phyloP scores from a whole-genome alignment of 2,113 vertebrate species.

The Lamprotornis superbus region DNA sequence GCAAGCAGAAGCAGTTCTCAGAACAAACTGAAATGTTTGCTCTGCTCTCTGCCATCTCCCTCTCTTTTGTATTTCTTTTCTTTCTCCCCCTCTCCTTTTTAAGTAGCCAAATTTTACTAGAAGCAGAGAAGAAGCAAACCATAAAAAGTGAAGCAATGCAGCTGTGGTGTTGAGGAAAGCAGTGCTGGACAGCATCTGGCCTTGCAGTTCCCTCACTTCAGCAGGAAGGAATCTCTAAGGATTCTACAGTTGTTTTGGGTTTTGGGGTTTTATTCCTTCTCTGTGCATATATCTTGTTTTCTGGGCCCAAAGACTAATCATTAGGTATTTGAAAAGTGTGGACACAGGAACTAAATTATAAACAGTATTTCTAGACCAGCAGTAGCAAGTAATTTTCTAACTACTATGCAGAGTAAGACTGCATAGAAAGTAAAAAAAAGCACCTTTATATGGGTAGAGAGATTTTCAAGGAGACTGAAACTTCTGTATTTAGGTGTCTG shows the following conservation, averaged over 20 bases:
- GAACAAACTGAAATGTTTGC: background rate
- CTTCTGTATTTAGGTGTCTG: background rate
- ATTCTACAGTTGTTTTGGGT: background rate
- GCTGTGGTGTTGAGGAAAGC: background rate
- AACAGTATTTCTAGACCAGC: background rate
- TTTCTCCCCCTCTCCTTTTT: background rate
- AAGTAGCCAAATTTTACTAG: background rate
- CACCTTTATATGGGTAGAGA: background rate
- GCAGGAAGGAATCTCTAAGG: background rate
- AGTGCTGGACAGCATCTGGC: background rate
- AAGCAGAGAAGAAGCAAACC: background rate
- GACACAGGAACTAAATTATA: background rate
- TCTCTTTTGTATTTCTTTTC: background rate
- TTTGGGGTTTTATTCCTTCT: background rate
- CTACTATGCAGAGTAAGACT: background rate
- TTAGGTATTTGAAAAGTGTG: background rate
- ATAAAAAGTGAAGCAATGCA: accelerated
- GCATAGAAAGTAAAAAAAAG: background rate
- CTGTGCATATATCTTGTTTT: background rate
- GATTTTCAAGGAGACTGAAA: background rate
- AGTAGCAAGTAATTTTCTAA: background rate
- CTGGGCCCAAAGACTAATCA: background rate
- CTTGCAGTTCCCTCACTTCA: background rate
- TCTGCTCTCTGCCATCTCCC: background rate
- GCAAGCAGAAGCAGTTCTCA: background rate